Evolutionary conservation across 2,113 vertebrate genomes (phyloP), one percentile per base, ranked within the genome.

Genomic region (Chaetops frenatus): DNA sequence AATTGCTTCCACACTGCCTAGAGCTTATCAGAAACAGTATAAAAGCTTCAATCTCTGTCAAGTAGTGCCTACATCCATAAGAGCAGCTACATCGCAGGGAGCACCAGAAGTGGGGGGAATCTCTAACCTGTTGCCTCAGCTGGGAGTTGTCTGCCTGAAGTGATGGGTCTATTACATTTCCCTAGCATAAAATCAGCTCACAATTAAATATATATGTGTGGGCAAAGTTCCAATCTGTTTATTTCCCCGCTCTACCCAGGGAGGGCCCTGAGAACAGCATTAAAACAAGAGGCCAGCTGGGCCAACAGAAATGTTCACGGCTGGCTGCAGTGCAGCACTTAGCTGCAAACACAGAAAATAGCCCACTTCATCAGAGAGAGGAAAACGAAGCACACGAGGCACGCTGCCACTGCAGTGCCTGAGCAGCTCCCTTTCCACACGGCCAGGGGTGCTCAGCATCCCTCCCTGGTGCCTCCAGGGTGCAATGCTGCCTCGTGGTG

Each of bases 161-260:
- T 71, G 91, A 94, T 90, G 33, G 25, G 35, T 88, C 94, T 94
- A 35, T 94, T 90, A 82, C 77, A 81, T 91, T 91, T 94, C 85
- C 7, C 35, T 28, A 50, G 65, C 61, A 73, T 11, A 66, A 94
- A 94, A 73, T 76, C 89, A 88, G 64, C 90, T 47, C 10, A 51
- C 73, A 94, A 92, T 87, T 89, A 92, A 87, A 81, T 78, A 81
- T 67, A 91, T 83, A 78, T 38, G 33, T 69, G 50, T 29, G 66
- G 65, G 71, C 83, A 90, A 94, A 84, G 83, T 67, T 93, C 74
- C 69, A 90, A 65, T 42, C 56, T 84, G 44, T 84, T 77, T 48
- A 62, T 69, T 86, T 96, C 87, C 66, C 42, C 0, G 0, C 40
- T 92, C 60, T 90, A 91, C 89, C 72, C 81, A 94, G 93, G 94